These are phyloP conservation scores for Bombylius major DNA, from an alignment of 2,888 invertebrate genomes.

Conservation along the genomic window DNA sequence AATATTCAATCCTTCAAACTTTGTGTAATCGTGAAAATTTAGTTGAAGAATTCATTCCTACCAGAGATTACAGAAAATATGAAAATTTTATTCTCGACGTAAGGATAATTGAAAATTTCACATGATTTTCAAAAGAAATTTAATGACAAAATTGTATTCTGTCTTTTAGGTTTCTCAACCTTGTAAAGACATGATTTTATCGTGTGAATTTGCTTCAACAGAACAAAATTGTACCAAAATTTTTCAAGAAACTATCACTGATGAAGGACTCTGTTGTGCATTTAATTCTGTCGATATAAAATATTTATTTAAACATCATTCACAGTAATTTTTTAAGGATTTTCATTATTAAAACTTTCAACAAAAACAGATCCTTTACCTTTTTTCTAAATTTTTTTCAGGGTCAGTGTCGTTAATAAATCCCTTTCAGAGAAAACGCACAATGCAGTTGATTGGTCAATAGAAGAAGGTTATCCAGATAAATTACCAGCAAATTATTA, in stretches of 20 bases:
- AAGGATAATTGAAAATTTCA: not conserved
- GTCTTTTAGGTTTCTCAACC: slow-evolving; percentile 52
- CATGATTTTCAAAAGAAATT: too few species aligned
- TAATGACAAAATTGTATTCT: too few species aligned
- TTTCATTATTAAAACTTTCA: too few species aligned
- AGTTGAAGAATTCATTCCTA: slow-evolving; percentile 6
- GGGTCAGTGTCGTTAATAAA: too few species aligned
- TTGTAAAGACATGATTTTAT: slow-evolving; percentile 55
- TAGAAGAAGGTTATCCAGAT: slow-evolving; percentile 54
- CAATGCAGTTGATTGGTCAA: slow-evolving; percentile 55
- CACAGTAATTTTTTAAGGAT: not conserved
- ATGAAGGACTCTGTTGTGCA: slow-evolving; percentile 73
- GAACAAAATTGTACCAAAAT: slow-evolving; percentile 48
- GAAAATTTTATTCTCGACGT: slow-evolving; percentile 22
- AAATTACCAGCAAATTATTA: slow-evolving; percentile 43
- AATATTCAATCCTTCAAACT: slow-evolving; percentile 24
- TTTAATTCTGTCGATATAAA: slow-evolving; percentile 63
- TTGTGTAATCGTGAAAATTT: slow-evolving; percentile 20
- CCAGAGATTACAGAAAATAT: slow-evolving; percentile 21
- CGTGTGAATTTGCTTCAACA: slow-evolving; percentile 53
- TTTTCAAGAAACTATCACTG: slow-evolving; percentile 63
- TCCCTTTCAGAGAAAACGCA: slow-evolving; percentile 15
- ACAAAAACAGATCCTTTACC: too few species aligned
- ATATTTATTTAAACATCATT: slow-evolving; percentile 40
- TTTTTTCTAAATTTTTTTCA: too few species aligned